A percentile compares a stretch with the other conserved stretches of the same genome.
Conservation (phyloP, 2,888 invertebrate genomes). For the Argyresthia goedartella region DNA sequence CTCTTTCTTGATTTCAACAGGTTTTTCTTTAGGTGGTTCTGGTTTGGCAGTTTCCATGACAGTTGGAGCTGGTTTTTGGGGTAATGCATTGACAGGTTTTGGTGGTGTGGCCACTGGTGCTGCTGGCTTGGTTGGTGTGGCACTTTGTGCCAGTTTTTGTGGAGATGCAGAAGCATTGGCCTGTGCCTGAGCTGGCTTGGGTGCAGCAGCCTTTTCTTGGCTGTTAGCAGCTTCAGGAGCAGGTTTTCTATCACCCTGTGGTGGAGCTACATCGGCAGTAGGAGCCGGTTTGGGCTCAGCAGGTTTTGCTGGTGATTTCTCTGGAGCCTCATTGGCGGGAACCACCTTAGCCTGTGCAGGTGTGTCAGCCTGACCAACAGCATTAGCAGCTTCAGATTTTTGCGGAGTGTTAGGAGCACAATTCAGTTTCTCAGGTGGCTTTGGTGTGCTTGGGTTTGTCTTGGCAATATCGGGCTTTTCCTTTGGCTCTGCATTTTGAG, state of each 20-base stretch:
- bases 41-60: slow-evolving; percentile 32
- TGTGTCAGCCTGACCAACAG: slow-evolving; percentile 30
- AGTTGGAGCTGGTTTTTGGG: slow-evolving; percentile 26
- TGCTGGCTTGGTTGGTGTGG: too few relatives aligned
- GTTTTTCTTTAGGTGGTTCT: slow-evolving; percentile 21
- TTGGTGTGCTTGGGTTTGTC: slow-evolving; percentile 57
- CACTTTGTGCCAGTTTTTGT: too few relatives aligned
- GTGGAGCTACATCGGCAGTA: slow-evolving; percentile 50
- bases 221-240: slow-evolving; percentile 50
- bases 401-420: slow-evolving; percentile 42
- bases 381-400: slow-evolving; percentile 35
- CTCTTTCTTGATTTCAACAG: slow-evolving; percentile 18
- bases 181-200: slow-evolving; percentile 16
- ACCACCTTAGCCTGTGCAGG: slow-evolving; percentile 46
- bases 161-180: too few relatives aligned
- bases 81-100: slow-evolving; percentile 15
- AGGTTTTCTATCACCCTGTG: slow-evolving; percentile 50
- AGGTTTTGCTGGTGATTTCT: slow-evolving; percentile 28
- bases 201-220: slow-evolving; percentile 34
- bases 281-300: slow-evolving; percentile 46
- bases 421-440: slow-evolving; percentile 50
- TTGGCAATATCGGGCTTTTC: slow-evolving; percentile 58
- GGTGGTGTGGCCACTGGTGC: neutral
- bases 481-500: slow-evolving; percentile 49
- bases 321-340: slow-evolving; percentile 43